Base-by-base conservation (phyloP, 2,797 vertebrate species). In the Oreonectes daqikongensis region DNA sequence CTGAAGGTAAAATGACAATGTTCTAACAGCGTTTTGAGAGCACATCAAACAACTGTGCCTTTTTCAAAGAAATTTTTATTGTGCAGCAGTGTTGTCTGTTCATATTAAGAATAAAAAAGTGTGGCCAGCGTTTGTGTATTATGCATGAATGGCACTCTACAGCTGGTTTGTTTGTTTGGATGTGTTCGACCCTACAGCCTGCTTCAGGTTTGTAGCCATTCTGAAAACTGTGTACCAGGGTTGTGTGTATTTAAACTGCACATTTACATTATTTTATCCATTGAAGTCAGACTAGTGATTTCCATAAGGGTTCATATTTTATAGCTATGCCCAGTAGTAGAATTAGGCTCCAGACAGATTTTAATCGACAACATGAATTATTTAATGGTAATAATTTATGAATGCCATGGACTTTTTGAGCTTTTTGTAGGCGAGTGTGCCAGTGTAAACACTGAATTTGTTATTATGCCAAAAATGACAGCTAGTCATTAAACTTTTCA, bases 11-110 rank as follows among this genome's bases (percentile, higher is more conserved):
- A 67, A 64, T n/a, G 20, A 67, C 32, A 50, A n/a, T 35, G 65
- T 75, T 67, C 40, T 26, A 24, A 65, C 40, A 20, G 11, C 1
- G 1, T 28, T 55, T 60, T 76, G 40, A 76, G 65, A 68, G 65
- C 53, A 26, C 28, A 75, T 75, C 73, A 76, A 60, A 76, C 53
- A 68, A 68, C n/a, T 68, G 15, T 48, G 72, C n/a, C 65, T 28
- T 76, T 76, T 59, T 35, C 53, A 50, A 76, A 76, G 28, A 68
- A 42, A 60, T 40, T 22, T 11, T n/a, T 68, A 48, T 48, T 67
- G 63, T 68, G 65, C 40, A 24, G n/a, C 28, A 48, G 15, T 67
- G 50, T 68, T 67, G 8, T 22, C 55, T 17, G 38, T 67, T 75
- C 52, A 75, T 46, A 75, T 46, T 42, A 9, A 59, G 8, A 26